A percentile compares a stretch with the other conserved stretches of the same genome.
Conservation (phyloP, 2,797 vertebrate genomes). For the Hippocampus kuda region DNA sequence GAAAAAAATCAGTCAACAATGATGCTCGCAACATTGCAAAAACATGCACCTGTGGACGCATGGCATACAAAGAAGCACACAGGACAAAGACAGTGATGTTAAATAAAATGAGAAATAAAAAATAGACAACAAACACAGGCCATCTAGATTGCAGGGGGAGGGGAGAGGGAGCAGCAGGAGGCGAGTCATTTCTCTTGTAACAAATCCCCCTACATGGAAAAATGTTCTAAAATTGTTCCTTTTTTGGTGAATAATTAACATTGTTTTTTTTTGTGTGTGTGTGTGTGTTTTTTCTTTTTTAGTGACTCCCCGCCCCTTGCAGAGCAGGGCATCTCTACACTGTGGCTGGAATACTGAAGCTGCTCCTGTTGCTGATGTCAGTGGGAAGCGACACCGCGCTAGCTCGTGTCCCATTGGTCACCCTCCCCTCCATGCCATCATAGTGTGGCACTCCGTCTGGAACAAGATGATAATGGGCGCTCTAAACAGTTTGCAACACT, state of each 20-base stretch:
- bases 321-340: constrained; percentile 46
- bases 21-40: constrained; percentile 3
- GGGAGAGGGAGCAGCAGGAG: constrained; percentile 56
- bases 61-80: constrained; percentile 8
- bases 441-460: constrained; percentile 60
- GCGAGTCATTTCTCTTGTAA: constrained; percentile 12
- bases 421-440: constrained; percentile 60
- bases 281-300: not conserved
- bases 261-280: constrained; percentile 5
- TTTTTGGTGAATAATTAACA: constrained; percentile 10
- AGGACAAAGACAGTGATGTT: constrained; percentile 23
- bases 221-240: not conserved
- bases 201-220: constrained; percentile 14
- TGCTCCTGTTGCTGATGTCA: constrained; percentile 62
- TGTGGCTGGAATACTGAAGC: constrained; percentile 61
- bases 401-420: constrained; percentile 57
- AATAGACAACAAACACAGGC: constrained; percentile 11
- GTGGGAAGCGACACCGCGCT: constrained; percentile 54
- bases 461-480: constrained; percentile 59
- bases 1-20: constrained; percentile 17
- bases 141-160: constrained; percentile 40
- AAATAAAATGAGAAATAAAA: constrained; percentile 4
- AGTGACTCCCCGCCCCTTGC: not conserved
- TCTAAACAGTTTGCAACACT: constrained; percentile 45
- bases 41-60: constrained; percentile 27